phyloP scores from a whole-genome alignment of 2,113 vertebrate genomes.

The Misgurnus mizolepis region DNA sequence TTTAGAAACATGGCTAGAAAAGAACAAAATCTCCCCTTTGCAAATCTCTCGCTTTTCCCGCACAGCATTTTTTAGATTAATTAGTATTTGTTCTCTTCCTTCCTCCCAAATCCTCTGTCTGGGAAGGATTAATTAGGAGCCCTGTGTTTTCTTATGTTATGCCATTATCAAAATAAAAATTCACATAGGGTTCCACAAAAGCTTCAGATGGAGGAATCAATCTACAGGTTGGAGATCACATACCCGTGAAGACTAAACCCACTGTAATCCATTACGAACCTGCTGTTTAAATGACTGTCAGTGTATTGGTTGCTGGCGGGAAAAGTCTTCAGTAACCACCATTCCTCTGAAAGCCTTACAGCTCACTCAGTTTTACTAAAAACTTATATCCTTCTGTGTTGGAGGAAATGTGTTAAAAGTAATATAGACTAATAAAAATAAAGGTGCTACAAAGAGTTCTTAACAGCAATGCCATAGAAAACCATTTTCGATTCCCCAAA shows the following conservation, averaged over 20 bases:
- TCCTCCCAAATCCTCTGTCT: not conserved
- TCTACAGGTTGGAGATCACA: slow-evolving; percentile 10
- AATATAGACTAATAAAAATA: too few relatives aligned
- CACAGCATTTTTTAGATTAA: slow-evolving; percentile 1
- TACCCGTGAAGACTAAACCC: not conserved
- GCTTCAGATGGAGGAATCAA: not conserved
- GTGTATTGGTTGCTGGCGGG: not conserved
- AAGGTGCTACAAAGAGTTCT: too few relatives aligned
- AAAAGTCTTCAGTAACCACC: not conserved
- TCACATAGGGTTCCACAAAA: not conserved
- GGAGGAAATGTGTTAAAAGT: too few relatives aligned
- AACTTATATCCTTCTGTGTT: too few relatives aligned
- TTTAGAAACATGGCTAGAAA: not conserved
- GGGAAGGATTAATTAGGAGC: not conserved
- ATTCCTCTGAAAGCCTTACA: too few relatives aligned
- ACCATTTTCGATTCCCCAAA: too few relatives aligned
- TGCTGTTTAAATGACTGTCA: not conserved
- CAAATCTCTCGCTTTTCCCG: not conserved
- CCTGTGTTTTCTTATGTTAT: not conserved
- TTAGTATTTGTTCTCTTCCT: slow-evolving; percentile 28
- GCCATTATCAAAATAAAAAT: slow-evolving; percentile 9
- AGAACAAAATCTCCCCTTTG: slow-evolving; percentile 6
- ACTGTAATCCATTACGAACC: not conserved
- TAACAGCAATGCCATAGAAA: too few relatives aligned
- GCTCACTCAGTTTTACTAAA: too few relatives aligned